Percentiles rank a stretch among this genome's conserved stretches.
These are phyloP conservation scores for Chymomyza amoena DNA, from an alignment of 2,888 invertebrate species.

Conservation along the genomic window DNA sequence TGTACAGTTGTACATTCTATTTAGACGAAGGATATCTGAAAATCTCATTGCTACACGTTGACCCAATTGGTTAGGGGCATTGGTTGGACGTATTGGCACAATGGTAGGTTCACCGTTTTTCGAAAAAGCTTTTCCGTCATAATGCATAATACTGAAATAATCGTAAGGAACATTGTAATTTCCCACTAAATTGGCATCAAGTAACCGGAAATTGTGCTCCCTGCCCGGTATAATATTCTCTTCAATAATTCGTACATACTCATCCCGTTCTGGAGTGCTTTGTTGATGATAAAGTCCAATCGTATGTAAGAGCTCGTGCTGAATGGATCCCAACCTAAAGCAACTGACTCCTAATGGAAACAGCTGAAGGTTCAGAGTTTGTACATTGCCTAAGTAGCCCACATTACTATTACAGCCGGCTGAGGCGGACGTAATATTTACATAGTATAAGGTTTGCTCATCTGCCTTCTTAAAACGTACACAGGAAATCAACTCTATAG, in stretches of 20 bases:
- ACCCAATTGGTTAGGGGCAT: background rate
- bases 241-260: slow-evolving; percentile 81
- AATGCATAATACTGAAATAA: slow-evolving; percentile 89
- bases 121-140: slow-evolving; percentile 84
- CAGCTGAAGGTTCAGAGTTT: slow-evolving; percentile 58
- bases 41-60: slow-evolving; percentile 21
- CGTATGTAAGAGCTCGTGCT: slow-evolving; percentile 89
- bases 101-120: slow-evolving; percentile 85
- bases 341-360: slow-evolving; percentile 60
- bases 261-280: slow-evolving; percentile 85
- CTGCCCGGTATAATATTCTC: slow-evolving; percentile 80
- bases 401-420: slow-evolving; percentile 88
- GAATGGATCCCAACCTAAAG: slow-evolving; percentile 80
- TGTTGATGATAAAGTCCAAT: slow-evolving; percentile 90
- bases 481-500: slow-evolving; percentile 86
- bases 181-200: slow-evolving; percentile 49
- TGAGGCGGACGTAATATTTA: slow-evolving; percentile 40
- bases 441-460: slow-evolving; percentile 57
- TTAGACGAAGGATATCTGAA: slow-evolving; percentile 25
- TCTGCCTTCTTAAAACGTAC: slow-evolving; percentile 83
- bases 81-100: slow-evolving; percentile 54
- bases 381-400: slow-evolving; percentile 80
- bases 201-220: slow-evolving; percentile 68
- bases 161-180: slow-evolving; percentile 85
- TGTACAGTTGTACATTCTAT: slow-evolving; percentile 31